Percentiles rank a stretch among this genome's conserved stretches.
phyloP scores from a whole-genome alignment of 2,888 invertebrate species.

The Cristatella mucedo region DNA sequence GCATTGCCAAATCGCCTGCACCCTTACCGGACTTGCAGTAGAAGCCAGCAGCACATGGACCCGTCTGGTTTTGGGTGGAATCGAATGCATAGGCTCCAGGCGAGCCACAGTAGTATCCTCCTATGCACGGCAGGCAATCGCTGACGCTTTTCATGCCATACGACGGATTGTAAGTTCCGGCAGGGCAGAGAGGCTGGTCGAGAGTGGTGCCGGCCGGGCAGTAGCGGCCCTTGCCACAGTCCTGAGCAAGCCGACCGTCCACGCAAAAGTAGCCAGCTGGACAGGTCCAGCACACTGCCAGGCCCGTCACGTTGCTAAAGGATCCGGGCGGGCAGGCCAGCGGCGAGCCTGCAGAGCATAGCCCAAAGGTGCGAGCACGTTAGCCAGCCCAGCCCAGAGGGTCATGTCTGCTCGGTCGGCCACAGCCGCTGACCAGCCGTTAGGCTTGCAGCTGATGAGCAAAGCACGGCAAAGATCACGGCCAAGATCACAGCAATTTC shows the following conservation, averaged over 20 bases:
- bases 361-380: too few relatives aligned
- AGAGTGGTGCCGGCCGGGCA: slow-evolving; percentile 31
- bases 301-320: slow-evolving; percentile 22
- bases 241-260: slow-evolving; percentile 20
- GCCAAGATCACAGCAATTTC: too few relatives aligned
- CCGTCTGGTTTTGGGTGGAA: slow-evolving; percentile 24
- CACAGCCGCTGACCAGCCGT: too few relatives aligned
- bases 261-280: slow-evolving; percentile 30
- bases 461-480: too few relatives aligned
- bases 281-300: slow-evolving; percentile 21
- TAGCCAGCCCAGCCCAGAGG: too few relatives aligned
- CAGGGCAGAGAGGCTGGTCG: slow-evolving; percentile 24
- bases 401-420: too few relatives aligned
- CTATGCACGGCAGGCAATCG: slow-evolving; percentile 11
- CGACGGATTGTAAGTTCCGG: slow-evolving; percentile 26
- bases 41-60: slow-evolving; percentile 25
- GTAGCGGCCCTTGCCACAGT: slow-evolving; percentile 27
- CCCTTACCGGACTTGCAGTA: slow-evolving; percentile 28
- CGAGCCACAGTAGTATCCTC: slow-evolving; percentile 26
- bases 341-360: slow-evolving; percentile 21
- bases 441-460: too few relatives aligned
- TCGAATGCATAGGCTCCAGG: slow-evolving; percentile 28
- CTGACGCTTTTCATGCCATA: slow-evolving; percentile 1
- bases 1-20: too few relatives aligned
- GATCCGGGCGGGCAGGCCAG: slow-evolving; percentile 25